Conservation (phyloP, 2,797 vertebrate genomes). For the Ceryle rudis region DNA sequence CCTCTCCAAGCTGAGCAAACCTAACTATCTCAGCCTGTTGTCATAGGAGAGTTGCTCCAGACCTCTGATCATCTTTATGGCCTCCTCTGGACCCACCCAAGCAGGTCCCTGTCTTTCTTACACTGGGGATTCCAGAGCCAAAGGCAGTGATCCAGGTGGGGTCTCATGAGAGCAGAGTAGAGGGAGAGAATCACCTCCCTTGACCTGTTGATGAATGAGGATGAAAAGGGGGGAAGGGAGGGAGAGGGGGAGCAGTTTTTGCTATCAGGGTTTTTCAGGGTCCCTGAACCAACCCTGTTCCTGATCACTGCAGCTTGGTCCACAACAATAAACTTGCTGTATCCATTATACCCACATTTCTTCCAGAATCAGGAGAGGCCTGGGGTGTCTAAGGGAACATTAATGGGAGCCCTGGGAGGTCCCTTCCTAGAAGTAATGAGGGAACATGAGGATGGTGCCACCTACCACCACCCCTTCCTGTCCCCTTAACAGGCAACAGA, state of each 20-base stretch:
- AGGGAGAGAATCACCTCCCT: too few species aligned
- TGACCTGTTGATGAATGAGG: not conserved
- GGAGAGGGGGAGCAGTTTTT: not conserved
- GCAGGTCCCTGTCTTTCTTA: too few species aligned
- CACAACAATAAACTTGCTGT: not conserved
- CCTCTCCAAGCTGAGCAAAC: too few species aligned
- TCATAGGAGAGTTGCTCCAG: too few species aligned
- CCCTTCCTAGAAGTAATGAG: not conserved
- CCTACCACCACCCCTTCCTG: not conserved
- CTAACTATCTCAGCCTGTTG: too few species aligned
- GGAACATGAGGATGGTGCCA: not conserved
- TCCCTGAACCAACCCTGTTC: not conserved
- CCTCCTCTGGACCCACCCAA: too few species aligned
- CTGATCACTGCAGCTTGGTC: not conserved
- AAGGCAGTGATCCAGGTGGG: too few species aligned
- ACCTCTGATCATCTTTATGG: too few species aligned
- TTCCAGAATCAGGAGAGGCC: not conserved
- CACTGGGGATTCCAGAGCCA: too few species aligned
- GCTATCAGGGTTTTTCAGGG: accelerated
- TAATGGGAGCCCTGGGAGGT: not conserved
- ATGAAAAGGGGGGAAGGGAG: not conserved
- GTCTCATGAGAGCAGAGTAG: too few species aligned
- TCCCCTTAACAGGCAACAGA: not conserved
- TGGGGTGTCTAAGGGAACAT: not conserved
- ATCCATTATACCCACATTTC: not conserved